These are phyloP conservation scores for Apodemus sylvaticus DNA, from an alignment of 2,113 vertebrate genomes.

Conservation along the genomic window DNA sequence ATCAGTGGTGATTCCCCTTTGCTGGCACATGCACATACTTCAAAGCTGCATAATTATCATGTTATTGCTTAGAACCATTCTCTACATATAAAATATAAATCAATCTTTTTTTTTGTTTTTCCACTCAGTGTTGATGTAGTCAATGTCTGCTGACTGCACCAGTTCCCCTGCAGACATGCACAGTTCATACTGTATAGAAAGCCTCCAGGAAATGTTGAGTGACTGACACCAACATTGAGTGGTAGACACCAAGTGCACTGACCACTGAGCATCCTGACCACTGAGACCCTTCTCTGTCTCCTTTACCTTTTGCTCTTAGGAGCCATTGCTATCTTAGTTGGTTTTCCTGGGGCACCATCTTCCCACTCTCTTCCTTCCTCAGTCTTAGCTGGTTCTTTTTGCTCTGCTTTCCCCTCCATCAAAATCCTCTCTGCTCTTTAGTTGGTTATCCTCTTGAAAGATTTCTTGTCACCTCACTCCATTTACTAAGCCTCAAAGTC, in stretches of 20 bases:
- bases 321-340: neutral
- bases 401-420: neutral
- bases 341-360: neutral
- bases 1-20: neutral
- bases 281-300: neutral
- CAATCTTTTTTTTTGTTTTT: constrained; percentile 29
- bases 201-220: neutral
- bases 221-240: too few relatives aligned
- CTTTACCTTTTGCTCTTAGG: neutral
- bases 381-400: neutral
- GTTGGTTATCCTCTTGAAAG: constrained; percentile 2
- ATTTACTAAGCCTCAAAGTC: neutral
- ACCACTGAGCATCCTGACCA: neutral
- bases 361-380: neutral
- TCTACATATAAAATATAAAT: constrained; percentile 54
- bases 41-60: constrained; percentile 69
- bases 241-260: neutral
- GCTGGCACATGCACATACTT: constrained; percentile 52
- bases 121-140: neutral
- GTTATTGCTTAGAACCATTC: constrained; percentile 58
- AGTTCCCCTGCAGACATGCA: neutral
- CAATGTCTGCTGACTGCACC: neutral
- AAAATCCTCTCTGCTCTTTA: neutral
- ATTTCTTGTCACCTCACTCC: neutral
- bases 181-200: neutral